These are phyloP conservation scores for Probaryconus sp. DNA, from an alignment of 1,140 invertebrate genomes.

Conservation along the genomic window DNA sequence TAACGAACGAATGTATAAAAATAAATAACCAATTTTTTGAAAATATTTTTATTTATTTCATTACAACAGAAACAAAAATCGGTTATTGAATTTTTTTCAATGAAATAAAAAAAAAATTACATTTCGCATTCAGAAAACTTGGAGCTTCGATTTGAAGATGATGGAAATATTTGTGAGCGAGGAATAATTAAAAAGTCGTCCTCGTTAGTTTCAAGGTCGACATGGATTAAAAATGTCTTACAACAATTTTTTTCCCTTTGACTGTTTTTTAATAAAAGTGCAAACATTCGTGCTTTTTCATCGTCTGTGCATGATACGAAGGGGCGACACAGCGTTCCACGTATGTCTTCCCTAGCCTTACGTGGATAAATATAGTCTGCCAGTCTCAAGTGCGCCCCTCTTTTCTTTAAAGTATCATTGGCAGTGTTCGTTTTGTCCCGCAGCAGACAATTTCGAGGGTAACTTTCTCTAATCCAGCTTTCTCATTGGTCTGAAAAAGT, in stretches of 20 bases:
- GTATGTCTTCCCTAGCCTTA: conserved; percentile 58
- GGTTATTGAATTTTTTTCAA: too few species aligned
- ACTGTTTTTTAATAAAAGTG: conserved; percentile 49
- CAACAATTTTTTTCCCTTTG: conserved; percentile 19
- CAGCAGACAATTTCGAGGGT: conserved; percentile 63
- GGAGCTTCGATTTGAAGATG: too few species aligned
- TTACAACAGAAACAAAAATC: too few species aligned
- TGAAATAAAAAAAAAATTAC: too few species aligned
- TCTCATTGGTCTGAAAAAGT: conserved; percentile 59
- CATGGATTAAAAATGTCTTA: conserved; percentile 7
- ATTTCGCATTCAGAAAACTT: too few species aligned
- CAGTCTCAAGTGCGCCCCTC: conserved; percentile 61
- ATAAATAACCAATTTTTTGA: too few species aligned
- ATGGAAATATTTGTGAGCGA: background rate
- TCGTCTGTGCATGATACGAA: conserved; percentile 52
- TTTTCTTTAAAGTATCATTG: conserved; percentile 64
- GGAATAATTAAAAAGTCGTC: background rate
- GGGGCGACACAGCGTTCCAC: conserved; percentile 39
- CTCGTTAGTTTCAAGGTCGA: conserved; percentile 19
- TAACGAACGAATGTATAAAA: too few species aligned
- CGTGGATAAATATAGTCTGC: conserved; percentile 61
- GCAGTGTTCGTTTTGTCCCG: conserved; percentile 63
- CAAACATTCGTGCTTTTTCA: conserved; percentile 53
- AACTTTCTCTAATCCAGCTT: conserved; percentile 60
- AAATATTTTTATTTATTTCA: too few species aligned